Evolutionary conservation across 2,797 vertebrate species (phyloP).

Genomic region (Ctenopoma kingsleyae): DNA sequence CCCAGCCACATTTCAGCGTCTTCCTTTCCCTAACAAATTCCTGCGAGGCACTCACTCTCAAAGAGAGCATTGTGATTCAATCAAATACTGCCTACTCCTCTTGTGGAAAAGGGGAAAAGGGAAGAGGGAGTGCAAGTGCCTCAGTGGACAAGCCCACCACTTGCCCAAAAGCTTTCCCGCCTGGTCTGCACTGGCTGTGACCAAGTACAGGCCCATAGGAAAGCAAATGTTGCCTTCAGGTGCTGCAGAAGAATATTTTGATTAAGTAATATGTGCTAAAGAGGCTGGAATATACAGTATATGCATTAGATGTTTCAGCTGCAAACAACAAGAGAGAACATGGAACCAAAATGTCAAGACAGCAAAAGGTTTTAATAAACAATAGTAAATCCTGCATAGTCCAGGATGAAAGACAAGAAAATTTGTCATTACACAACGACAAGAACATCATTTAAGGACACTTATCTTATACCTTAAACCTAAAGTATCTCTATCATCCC

Average conservation of each 20-base stretch:
- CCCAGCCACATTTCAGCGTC: conserved; percentile 68
- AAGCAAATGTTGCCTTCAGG: conserved; percentile 48
- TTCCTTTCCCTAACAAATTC: conserved; percentile 78
- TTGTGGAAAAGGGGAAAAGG: conserved; percentile 55
- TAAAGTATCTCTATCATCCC: too few relatives aligned
- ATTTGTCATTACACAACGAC: too few relatives aligned
- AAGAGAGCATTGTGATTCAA: conserved; percentile 82
- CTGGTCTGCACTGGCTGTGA: conserved; percentile 35
- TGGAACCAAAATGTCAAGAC: too few relatives aligned
- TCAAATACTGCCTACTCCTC: conserved; percentile 63
- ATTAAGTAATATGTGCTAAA: not conserved
- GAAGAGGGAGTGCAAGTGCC: conserved; percentile 56
- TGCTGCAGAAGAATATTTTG: not conserved
- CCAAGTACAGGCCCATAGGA: conserved; percentile 38
- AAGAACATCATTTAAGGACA: too few relatives aligned
- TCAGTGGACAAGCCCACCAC: conserved; percentile 34
- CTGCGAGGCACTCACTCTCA: conserved; percentile 80
- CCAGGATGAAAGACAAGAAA: too few relatives aligned
- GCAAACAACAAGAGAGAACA: too few relatives aligned
- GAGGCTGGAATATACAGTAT: not conserved
- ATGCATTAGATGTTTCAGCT: too few relatives aligned
- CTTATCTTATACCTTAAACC: too few relatives aligned
- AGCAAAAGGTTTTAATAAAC: too few relatives aligned
- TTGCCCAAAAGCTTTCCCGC: conserved; percentile 59
- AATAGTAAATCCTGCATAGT: too few relatives aligned